Conservation (phyloP, 2,888 invertebrate genomes). For the Pyrrhosoma nymphula region DNA sequence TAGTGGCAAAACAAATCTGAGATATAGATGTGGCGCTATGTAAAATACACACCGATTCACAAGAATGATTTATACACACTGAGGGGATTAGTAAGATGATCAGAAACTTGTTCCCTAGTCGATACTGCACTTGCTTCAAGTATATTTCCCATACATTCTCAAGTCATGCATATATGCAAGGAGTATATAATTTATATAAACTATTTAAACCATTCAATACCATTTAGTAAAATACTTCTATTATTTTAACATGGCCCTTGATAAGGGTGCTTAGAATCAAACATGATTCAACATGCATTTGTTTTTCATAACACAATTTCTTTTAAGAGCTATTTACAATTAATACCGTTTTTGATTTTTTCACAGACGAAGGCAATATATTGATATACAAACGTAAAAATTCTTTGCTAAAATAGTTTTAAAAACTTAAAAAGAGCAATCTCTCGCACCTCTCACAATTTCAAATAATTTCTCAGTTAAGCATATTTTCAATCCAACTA, state of each 20-base stretch:
- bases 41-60: slow-evolving; percentile 44
- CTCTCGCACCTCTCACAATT: neutral
- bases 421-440: neutral
- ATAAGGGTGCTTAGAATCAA: slow-evolving; percentile 54
- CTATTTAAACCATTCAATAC: slow-evolving; percentile 65
- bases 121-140: slow-evolving; percentile 52
- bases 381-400: slow-evolving; percentile 62
- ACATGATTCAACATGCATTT: slow-evolving; percentile 66
- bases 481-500: neutral
- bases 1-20: slow-evolving; percentile 44
- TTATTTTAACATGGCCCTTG: slow-evolving; percentile 50
- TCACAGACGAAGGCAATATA: slow-evolving; percentile 54
- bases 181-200: slow-evolving; percentile 58
- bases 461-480: neutral
- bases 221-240: slow-evolving; percentile 63
- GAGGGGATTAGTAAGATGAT: slow-evolving; percentile 10
- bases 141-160: slow-evolving; percentile 28
- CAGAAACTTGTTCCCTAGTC: slow-evolving; percentile 54
- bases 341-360: slow-evolving; percentile 55
- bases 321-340: slow-evolving; percentile 59
- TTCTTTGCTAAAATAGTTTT: slow-evolving; percentile 19
- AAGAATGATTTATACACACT: slow-evolving; percentile 47
- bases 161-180: slow-evolving; percentile 54
- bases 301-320: slow-evolving; percentile 58
- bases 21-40: slow-evolving; percentile 11